phyloP scores from a whole-genome alignment of 2,797 vertebrate genomes.

The Acipenser oxyrinchus region DNA sequence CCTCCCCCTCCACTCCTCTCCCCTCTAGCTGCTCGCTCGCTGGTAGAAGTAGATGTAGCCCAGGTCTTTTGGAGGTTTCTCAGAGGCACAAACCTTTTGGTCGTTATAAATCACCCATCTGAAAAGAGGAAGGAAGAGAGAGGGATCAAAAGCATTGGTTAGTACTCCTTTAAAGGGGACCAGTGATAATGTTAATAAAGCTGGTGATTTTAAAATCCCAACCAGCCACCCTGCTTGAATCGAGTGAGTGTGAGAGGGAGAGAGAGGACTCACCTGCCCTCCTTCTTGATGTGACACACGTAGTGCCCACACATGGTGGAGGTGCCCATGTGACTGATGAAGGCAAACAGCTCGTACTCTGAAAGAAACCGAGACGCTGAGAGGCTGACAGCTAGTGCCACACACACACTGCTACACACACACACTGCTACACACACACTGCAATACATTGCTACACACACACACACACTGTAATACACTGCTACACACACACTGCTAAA shows the following conservation, averaged over 20 bases:
- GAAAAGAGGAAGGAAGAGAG: conserved; percentile 4
- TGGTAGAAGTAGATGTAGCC: conserved; percentile 98
- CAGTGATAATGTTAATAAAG: too few species aligned
- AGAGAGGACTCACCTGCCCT: conserved; percentile 76
- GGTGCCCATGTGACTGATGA: conserved; percentile 98
- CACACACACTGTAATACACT: too few species aligned
- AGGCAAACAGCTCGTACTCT: conserved; percentile 96
- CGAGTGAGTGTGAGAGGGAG: neutral
- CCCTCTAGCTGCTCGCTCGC: conserved; percentile 77
- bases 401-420: neutral
- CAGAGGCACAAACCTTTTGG: conserved; percentile 96
- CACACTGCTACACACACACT: too few species aligned
- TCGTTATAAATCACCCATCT: conserved; percentile 99
- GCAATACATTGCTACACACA: too few species aligned
- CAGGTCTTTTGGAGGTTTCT: conserved; percentile 97
- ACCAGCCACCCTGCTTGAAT: neutral
- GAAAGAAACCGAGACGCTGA: conserved; percentile 22
- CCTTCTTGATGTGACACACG: conserved; percentile 98
- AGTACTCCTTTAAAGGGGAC: too few species aligned
- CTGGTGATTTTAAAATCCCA: too few species aligned
- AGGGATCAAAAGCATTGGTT: neutral
- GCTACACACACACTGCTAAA: too few species aligned
- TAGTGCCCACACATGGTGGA: conserved; percentile 98
- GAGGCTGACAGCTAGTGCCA: neutral
- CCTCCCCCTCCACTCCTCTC: conserved; percentile 20